A percentile compares a stretch with the other conserved stretches of the same genome.
Conservation (phyloP, 2,888 invertebrate species). For the Drosophila rubida region DNA sequence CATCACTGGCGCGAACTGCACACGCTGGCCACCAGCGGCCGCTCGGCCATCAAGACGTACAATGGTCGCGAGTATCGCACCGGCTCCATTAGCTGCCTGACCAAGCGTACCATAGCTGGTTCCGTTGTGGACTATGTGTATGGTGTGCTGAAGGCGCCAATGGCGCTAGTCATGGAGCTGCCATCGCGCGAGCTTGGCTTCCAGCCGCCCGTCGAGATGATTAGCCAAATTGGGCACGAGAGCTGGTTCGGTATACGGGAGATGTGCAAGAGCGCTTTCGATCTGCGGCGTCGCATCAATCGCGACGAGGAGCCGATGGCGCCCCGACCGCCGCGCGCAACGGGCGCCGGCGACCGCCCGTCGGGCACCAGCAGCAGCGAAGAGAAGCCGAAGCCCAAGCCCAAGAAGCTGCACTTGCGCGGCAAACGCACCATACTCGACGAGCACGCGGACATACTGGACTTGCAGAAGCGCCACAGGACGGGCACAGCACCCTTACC, state of each 20-base stretch:
- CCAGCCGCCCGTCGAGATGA: conserved; percentile 81
- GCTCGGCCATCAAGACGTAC: conserved; percentile 79
- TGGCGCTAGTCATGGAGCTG: conserved; percentile 84
- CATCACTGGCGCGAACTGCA: conserved; percentile 75
- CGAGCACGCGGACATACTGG: conserved; percentile 48
- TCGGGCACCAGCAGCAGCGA: neutral
- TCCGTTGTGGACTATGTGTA: conserved; percentile 84
- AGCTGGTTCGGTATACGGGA: conserved; percentile 85
- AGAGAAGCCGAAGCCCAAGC: conserved; percentile 13
- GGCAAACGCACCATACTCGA: conserved; percentile 44
- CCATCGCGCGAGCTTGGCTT: conserved; percentile 83
- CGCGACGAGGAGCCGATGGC: conserved; percentile 50
- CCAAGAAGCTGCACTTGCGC: conserved; percentile 41
- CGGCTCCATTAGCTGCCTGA: conserved; percentile 82
- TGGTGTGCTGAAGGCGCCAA: conserved; percentile 80
- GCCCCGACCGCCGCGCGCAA: conserved; percentile 22
- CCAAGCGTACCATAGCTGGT: conserved; percentile 80
- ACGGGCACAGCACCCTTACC: neutral
- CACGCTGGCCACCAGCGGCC: conserved; percentile 81
- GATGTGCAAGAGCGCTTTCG: conserved; percentile 82
- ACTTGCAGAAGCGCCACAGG: conserved; percentile 40
- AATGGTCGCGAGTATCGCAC: conserved; percentile 83
- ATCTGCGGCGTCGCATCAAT: conserved; percentile 58
- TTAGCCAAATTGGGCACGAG: conserved; percentile 82
- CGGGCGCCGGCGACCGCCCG: conserved; percentile 6